A percentile compares a stretch with the other conserved stretches of the same genome.
Conservation (phyloP, 2,797 vertebrate genomes). For the Sarcophilus harrisii region DNA sequence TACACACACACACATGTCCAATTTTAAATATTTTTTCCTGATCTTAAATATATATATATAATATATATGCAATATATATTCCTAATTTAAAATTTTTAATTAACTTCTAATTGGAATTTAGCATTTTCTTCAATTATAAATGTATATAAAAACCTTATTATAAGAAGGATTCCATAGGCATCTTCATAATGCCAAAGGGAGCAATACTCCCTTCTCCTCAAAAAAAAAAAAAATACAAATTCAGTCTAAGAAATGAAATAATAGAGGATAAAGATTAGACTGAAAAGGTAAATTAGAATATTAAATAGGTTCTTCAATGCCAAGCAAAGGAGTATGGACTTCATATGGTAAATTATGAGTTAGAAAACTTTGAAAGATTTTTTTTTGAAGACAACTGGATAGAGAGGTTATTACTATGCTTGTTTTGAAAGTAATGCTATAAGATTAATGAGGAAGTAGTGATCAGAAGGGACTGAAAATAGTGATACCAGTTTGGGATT, state of each 20-base stretch:
- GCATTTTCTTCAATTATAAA: not conserved
- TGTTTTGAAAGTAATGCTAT: not conserved
- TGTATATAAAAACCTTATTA: not conserved
- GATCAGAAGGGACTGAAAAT: constrained; percentile 16
- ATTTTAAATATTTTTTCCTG: no score
- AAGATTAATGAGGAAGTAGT: not conserved
- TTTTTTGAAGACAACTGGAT: not conserved
- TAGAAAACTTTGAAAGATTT: not conserved
- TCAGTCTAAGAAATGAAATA: not conserved
- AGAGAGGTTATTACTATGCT: not conserved
- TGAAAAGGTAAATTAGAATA: not conserved
- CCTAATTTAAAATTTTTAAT: no score
- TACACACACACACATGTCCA: no score
- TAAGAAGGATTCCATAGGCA: not conserved
- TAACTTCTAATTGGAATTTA: no score
- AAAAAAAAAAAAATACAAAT: not conserved
- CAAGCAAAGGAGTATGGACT: not conserved
- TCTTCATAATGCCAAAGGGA: not conserved
- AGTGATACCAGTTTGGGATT: not conserved
- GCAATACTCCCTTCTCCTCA: not conserved
- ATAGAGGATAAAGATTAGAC: not conserved
- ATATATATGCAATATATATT: no score
- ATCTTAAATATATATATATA: no score
- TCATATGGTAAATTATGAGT: not conserved
- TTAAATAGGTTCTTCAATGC: not conserved